Evolutionary conservation across 2,797 vertebrate species (phyloP), one percentile per base, ranked within the genome.

Genomic region (Siniperca scherzeri): DNA sequence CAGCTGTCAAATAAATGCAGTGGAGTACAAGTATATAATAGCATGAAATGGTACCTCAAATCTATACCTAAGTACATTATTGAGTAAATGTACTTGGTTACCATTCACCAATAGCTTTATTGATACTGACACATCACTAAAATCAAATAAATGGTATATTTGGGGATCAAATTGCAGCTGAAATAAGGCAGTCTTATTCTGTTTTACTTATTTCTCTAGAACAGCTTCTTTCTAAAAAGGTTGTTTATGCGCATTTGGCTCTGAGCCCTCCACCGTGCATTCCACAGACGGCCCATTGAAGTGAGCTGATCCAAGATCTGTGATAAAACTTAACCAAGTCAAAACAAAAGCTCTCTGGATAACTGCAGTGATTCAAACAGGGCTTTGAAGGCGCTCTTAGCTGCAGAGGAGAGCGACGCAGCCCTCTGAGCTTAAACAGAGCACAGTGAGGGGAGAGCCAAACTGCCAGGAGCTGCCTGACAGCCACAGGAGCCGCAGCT

Each of bases 401-500:
- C 87, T 88, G 88, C 82, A 70, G 87, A 81, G 82, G 70, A 71
- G 81, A 84, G 85, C 22, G 38, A 65, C 17, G 33, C 70, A 27
- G 82, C 46, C 77, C 69, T 64, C 67, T 60, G 64, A 88, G 86
- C 81, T 81, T 80, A 77, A 78, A 83, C 89, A 70, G 75, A 86
- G 81, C 85, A 67, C 85, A 82, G 80, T 53, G 87, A 82, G 81
- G 60, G 64, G 64, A 72, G 76, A 84, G 91, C 87, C 91, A 89
- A 88, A 87, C 86, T 86, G 87, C 89, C 88, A 76, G 81, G 84
- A 90, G 86, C 85, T 70, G 91, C 77, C 84, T 90, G 89, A 89
- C 91, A 92, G 84, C 83, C 81, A 78, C 88, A 74, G 89, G 91
- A 93, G 92, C 90, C 89, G 1, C 27, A n/a, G 88, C 87, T 92